phyloP scores from a whole-genome alignment of 1,140 invertebrate species.

The Drosophila ercepeae region DNA sequence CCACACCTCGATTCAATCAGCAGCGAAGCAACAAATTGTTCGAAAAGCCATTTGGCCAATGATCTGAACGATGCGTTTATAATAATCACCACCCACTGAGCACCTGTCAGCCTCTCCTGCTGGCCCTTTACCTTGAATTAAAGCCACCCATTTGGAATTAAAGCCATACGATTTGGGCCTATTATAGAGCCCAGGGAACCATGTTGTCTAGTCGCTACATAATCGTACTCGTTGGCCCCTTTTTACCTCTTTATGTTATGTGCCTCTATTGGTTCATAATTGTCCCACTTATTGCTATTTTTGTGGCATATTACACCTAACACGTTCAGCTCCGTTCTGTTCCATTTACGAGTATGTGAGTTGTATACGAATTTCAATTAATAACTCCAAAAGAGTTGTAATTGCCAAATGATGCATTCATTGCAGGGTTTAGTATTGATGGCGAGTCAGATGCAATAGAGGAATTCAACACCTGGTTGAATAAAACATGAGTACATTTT shows the following conservation, averaged over 20 bases:
- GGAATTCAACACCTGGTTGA: neutral
- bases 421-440: too few species aligned
- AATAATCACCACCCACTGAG: conserved; percentile 38
- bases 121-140: neutral
- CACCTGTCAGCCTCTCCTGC: neutral
- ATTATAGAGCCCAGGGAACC: conserved; percentile 35
- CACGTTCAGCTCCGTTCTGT: conserved; percentile 35
- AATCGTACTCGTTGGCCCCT: too few species aligned
- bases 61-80: conserved; percentile 60
- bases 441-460: neutral
- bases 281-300: conserved; percentile 41
- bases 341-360: conserved; percentile 31
- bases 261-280: conserved; percentile 38
- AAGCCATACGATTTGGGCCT: conserved; percentile 29
- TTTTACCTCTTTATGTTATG: neutral
- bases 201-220: too few species aligned
- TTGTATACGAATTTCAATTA: conserved; percentile 57
- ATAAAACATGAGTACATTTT: neutral
- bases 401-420: conserved; percentile 37
- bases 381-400: conserved; percentile 63
- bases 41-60: conserved; percentile 65
- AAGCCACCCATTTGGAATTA: conserved; percentile 8
- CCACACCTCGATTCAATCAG: conserved; percentile 27
- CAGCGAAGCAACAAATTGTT: conserved; percentile 64
- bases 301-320: conserved; percentile 35